phyloP scores from a whole-genome alignment of 2,797 vertebrate genomes.

The Lateolabrax maculatus region DNA sequence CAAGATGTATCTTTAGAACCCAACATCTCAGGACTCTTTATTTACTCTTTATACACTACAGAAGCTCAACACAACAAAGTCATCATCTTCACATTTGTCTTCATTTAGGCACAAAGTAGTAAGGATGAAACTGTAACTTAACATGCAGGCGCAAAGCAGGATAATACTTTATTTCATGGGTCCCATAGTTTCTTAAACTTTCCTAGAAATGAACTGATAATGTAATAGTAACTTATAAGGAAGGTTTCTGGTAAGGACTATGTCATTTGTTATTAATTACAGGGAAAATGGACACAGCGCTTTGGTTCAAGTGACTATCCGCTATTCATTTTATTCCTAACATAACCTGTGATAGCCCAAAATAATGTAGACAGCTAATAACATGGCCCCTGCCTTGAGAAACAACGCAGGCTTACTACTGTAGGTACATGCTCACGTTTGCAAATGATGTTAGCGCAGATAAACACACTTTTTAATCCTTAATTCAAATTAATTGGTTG shows the following conservation, averaged over 20 bases:
- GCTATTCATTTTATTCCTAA: too few species aligned
- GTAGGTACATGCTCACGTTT: background rate
- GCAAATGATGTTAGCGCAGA: background rate
- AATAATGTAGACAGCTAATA: background rate
- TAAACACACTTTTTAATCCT: background rate
- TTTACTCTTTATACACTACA: slow-evolving; percentile 18
- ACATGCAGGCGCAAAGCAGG: background rate
- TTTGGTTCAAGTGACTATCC: background rate
- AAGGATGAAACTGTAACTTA: background rate
- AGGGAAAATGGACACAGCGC: background rate
- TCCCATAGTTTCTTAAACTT: background rate
- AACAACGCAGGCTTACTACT: background rate
- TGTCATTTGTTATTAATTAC: background rate
- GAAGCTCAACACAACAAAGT: slow-evolving; percentile 15
- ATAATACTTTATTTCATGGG: background rate
- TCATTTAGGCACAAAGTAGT: slow-evolving; percentile 2
- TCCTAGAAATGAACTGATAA: background rate
- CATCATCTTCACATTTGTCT: slow-evolving; percentile 12
- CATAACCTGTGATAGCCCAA: background rate
- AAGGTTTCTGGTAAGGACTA: background rate
- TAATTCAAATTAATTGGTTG: background rate
- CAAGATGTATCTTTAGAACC: slow-evolving; percentile 41
- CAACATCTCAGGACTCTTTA: slow-evolving; percentile 18
- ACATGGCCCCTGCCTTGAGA: background rate
- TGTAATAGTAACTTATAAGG: background rate